These are phyloP conservation scores for Acipenser oxyrinchus DNA, from an alignment of 2,797 vertebrate species.

Conservation along the genomic window DNA sequence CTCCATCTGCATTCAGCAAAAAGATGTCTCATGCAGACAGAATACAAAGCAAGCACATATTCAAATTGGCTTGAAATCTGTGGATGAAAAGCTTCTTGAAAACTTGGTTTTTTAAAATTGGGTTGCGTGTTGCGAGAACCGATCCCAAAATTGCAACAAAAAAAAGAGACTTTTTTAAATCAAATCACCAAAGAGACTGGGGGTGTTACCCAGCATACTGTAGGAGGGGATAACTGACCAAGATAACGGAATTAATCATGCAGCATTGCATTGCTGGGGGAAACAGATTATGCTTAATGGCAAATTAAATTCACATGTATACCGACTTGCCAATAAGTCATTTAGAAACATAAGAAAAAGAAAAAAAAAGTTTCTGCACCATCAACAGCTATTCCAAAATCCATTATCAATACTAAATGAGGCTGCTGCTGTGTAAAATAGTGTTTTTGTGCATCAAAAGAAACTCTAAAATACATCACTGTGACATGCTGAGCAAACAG, in stretches of 20 bases:
- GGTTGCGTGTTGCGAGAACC: neutral
- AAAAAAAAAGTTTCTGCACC: neutral
- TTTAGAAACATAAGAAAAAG: constrained; percentile 15
- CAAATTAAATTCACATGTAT: constrained; percentile 22
- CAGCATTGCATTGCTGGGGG: constrained; percentile 6
- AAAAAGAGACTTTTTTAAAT: too few species aligned
- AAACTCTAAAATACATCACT: neutral
- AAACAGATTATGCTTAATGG: constrained; percentile 28
- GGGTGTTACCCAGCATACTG: neutral
- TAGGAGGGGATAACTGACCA: neutral
- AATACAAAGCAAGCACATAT: constrained; percentile 4
- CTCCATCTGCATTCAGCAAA: constrained; percentile 31
- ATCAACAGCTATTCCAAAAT: constrained; percentile 16
- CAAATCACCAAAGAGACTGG: too few species aligned
- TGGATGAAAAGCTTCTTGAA: neutral
- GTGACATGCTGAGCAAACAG: neutral
- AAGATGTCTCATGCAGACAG: constrained; percentile 1
- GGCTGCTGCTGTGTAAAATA: constrained; percentile 12
- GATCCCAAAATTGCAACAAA: too few species aligned
- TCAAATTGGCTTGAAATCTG: neutral
- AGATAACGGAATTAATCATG: constrained; percentile 16
- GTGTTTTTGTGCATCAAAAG: constrained; percentile 4
- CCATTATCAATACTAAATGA: constrained; percentile 20
- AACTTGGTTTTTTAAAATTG: neutral
- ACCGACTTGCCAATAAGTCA: constrained; percentile 29